Conservation (phyloP, 2,113 vertebrate species). For the Stercorarius parasiticus region DNA sequence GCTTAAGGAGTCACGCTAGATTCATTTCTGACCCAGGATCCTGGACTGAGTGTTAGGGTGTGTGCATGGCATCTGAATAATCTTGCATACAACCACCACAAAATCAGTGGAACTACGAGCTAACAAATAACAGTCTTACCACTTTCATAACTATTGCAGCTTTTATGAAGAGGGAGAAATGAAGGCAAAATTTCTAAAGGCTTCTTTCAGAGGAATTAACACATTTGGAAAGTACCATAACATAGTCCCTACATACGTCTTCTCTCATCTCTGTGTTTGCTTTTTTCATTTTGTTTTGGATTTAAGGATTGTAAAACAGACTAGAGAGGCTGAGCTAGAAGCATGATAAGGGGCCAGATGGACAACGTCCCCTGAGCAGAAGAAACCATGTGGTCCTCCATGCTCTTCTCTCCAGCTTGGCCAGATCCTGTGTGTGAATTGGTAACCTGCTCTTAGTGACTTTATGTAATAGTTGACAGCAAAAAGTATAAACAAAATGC, state of each 20-base stretch:
- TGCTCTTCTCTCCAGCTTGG: neutral
- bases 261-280: neutral
- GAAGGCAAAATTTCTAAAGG: neutral
- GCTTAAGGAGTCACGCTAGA: neutral
- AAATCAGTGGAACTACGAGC: neutral
- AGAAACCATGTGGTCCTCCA: neutral
- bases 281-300: neutral
- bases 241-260: neutral
- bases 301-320: neutral
- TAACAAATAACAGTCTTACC: neutral
- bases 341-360: neutral
- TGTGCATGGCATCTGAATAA: rapidly evolving
- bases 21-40: neutral
- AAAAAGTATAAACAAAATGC: neutral
- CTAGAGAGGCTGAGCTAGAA: neutral
- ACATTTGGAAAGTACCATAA: neutral
- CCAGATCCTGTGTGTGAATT: neutral
- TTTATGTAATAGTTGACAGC: neutral
- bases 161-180: neutral
- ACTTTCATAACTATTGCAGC: neutral
- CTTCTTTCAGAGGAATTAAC: neutral
- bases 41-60: neutral
- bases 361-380: neutral
- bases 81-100: neutral
- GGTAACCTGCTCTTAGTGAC: neutral